Evolutionary conservation across 37 sponge, comb jelly and placozoan genomes (phyloP), one percentile per base, ranked within the genome.

Genomic region (Geodia barretti): DNA sequence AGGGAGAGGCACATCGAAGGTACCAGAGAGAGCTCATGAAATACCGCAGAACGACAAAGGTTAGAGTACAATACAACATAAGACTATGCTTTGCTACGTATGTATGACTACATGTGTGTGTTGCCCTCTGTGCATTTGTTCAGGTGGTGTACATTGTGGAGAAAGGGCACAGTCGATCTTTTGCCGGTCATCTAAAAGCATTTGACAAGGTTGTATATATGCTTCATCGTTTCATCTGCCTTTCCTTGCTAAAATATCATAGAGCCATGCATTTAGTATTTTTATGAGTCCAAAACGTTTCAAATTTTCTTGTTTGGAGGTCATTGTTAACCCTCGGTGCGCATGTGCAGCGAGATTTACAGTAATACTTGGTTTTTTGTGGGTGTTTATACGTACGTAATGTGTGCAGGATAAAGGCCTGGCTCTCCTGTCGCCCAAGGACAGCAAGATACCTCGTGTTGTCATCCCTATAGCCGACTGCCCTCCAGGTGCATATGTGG

Each of bases 71-170:
- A 47, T 17, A 47, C 54, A 7, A 47, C 54, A 17, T 47, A 47
- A 7, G 14, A 17, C 7, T 17, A 47, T 47, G 79, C 39, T 3
- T 9, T 62, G 7, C 30, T 25, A 20, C 19, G 28, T 69, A 8
- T 72, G 4, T 31, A 32, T 82, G n/a, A n/a, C n/a, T 47, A 47
- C 54, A 47, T 47, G 14, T 17, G 14, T 47, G 79, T 68, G 20
- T 9, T 62, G 7, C 30, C 21, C 19, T 58, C 64, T 69, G 26
- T 72, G 4, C 36, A 32, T 82, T 42, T 64, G 25, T 60, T 4
- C 60, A 97, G 93, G 95, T 97, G 19, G 88, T 97, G 42, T 84
- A 80, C 63, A 94, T 97, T 70, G 34, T 82, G 0, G 90, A 97
- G 40, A 84, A 79, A 40, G 41, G 67, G 1, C 93, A 92, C 62